Evolutionary conservation across 2,113 vertebrate genomes (phyloP), one percentile per base, ranked within the genome.

Genomic region (Rafetus swinhoei): DNA sequence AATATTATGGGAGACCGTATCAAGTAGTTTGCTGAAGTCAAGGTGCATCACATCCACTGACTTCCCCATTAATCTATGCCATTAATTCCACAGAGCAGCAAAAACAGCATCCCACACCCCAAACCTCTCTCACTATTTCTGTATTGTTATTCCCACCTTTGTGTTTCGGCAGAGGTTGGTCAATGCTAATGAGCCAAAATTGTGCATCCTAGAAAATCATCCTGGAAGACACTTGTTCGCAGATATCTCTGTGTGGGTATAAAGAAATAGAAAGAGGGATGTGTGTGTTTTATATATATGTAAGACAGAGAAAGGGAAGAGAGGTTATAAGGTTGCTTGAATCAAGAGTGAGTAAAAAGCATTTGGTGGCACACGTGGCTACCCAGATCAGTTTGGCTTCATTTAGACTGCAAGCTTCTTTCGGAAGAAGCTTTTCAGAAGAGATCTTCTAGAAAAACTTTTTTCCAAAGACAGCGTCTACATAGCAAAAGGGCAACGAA

Each of bases 101-200:
- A 21, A 45, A 79, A 92, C 74, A 50, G 80, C 76, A 59, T 84
- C 85, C 77, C 84, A 65, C 69, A 87, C 85, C 65, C 29, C 53
- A 53, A 18, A 50, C 7, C 55, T 84, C 82, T 35, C 27, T 52
- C 19, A 19, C 4, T 65, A 21, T 52, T 85, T 93, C 74, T 12
- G 79, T 76, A 86, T 82, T 74, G 15, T 90, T 95, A 92, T 96
- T 96, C 76, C 90, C 79, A 93, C 81, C 84, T 95, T 96, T 87
- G 79, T 93, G 94, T 95, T 88, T 80, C 85, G 52, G 79, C 11
- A 79, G 84, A 19, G 85, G 6, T 27, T 56, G 3, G 14, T 45
- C 2, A 3, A n/a, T n/a, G 72, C 25, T 88, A 82, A 93, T 55
- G 82, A 84, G 50, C 81, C 93, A 56, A 85, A 96, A 82, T 4